A percentile compares a stretch with the other conserved stretches of the same genome.
phyloP scores from a whole-genome alignment of 2,888 invertebrate species.

The Athalia cordata region DNA sequence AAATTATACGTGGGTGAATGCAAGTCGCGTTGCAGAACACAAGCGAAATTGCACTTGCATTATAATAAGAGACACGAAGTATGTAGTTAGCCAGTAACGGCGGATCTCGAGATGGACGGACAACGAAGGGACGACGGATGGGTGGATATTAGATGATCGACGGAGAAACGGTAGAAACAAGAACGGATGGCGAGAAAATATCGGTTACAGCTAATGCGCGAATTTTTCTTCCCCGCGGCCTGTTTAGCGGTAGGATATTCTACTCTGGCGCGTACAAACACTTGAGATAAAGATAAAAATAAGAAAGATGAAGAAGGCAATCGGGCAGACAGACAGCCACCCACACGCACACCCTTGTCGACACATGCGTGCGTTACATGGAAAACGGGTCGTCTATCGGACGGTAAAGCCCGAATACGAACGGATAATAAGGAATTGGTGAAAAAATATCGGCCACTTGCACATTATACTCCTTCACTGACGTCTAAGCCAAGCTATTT shows the following conservation, averaged over 20 bases:
- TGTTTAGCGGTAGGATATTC: neutral
- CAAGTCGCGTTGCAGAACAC: neutral
- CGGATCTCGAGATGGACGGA: slow-evolving; percentile 5
- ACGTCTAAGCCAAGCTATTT: slow-evolving; percentile 59
- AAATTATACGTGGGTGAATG: neutral
- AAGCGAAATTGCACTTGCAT: too few relatives aligned
- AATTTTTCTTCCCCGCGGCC: neutral
- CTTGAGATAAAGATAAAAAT: slow-evolving; percentile 44
- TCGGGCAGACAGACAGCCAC: slow-evolving; percentile 46
- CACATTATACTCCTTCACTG: slow-evolving; percentile 50
- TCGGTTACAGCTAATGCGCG: neutral
- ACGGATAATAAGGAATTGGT: neutral
- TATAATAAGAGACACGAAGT: slow-evolving; percentile 25
- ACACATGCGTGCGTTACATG: slow-evolving; percentile 44
- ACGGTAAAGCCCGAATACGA: slow-evolving; percentile 13
- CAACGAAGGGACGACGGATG: slow-evolving; percentile 4
- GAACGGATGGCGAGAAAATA: slow-evolving; percentile 5
- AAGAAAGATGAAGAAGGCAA: neutral
- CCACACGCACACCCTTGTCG: slow-evolving; percentile 49
- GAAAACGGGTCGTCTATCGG: slow-evolving; percentile 44
- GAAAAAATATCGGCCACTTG: slow-evolving; percentile 31
- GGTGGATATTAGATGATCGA: slow-evolving; percentile 13
- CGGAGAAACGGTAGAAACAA: slow-evolving; percentile 3
- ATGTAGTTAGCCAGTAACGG: slow-evolving; percentile 30
- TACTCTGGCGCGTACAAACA: slow-evolving; percentile 34